Evolutionary conservation across 1,140 invertebrate species (phyloP).

Genomic region (Stenopsyche tienmushanensis): DNA sequence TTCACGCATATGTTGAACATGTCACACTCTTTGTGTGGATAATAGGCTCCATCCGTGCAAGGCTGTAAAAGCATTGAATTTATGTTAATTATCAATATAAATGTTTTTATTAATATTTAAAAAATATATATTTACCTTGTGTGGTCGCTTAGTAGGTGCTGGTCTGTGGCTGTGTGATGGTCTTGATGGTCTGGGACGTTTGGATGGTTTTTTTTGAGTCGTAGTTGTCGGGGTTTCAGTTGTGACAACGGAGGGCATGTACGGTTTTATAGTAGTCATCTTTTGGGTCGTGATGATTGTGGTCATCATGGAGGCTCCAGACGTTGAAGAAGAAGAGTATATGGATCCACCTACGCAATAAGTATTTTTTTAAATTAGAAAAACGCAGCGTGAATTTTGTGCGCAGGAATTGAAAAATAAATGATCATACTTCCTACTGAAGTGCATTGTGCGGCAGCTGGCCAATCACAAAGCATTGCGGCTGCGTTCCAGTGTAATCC

Average conservation of each 20-base stretch:
- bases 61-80: constrained; percentile 40
- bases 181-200: not conserved
- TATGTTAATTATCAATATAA: not conserved
- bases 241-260: too few relatives aligned
- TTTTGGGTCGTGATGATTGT: constrained; percentile 18
- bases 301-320: constrained; percentile 41
- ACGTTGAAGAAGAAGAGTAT: too few relatives aligned
- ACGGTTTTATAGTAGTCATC: not conserved
- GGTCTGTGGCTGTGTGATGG: not conserved
- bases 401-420: too few relatives aligned
- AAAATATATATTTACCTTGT: not conserved
- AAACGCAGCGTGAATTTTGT: too few relatives aligned
- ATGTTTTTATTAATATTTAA: not conserved
- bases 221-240: not conserved
- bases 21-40: constrained; percentile 61
- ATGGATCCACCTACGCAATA: too few relatives aligned
- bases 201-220: constrained; percentile 21
- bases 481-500: constrained; percentile 78
- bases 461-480: constrained; percentile 76
- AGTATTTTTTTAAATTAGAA: too few relatives aligned
- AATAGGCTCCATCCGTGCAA: constrained; percentile 60
- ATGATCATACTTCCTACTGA: constrained; percentile 46
- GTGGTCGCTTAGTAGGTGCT: not conserved
- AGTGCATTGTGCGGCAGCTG: constrained; percentile 67
- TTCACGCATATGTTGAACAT: constrained; percentile 72